Percentiles rank a stretch among this genome's conserved stretches.
These are phyloP conservation scores for Nemotelus pantherinus DNA, from an alignment of 2,888 invertebrate genomes.

Conservation along the genomic window DNA sequence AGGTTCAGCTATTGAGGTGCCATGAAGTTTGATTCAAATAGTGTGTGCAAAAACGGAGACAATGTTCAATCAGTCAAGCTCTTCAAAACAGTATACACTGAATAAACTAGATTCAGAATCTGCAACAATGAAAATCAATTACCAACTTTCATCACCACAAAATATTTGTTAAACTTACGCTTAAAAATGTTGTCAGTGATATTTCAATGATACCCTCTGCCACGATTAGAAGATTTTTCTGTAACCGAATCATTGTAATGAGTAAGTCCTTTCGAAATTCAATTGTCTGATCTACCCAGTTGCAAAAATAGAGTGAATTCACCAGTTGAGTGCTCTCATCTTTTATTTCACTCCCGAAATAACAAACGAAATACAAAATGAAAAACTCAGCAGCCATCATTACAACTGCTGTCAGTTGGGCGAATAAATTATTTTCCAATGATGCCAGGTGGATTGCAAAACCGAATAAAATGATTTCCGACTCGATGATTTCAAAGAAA, in stretches of 20 bases:
- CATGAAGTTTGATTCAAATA: no score
- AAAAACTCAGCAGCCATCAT: not conserved
- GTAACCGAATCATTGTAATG: slow-evolving; percentile 15
- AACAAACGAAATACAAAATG: slow-evolving; percentile 9
- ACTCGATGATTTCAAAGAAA: not conserved
- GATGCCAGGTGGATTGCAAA: slow-evolving; percentile 14
- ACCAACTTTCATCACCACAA: no score
- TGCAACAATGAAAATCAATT: no score
- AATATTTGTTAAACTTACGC: slow-evolving; percentile 8
- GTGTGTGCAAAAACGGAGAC: no score
- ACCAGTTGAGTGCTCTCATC: slow-evolving; percentile 1
- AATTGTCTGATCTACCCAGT: slow-evolving; percentile 27
- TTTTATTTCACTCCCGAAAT: slow-evolving; percentile 22
- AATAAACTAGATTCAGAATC: no score
- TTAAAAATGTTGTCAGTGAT: slow-evolving; percentile 26
- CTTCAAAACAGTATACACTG: no score
- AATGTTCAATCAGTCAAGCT: no score
- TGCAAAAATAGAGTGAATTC: slow-evolving; percentile 19
- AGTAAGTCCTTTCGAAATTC: slow-evolving; percentile 24
- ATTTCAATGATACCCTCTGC: slow-evolving; percentile 20
- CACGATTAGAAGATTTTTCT: not conserved
- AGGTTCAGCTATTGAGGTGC: no score
- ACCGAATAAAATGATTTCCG: not conserved
- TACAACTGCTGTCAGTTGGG: slow-evolving; percentile 48
- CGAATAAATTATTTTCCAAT: slow-evolving; percentile 1